Evolutionary conservation across 2,888 invertebrate species (phyloP).

Genomic region (Drosophila prostipennis): DNA sequence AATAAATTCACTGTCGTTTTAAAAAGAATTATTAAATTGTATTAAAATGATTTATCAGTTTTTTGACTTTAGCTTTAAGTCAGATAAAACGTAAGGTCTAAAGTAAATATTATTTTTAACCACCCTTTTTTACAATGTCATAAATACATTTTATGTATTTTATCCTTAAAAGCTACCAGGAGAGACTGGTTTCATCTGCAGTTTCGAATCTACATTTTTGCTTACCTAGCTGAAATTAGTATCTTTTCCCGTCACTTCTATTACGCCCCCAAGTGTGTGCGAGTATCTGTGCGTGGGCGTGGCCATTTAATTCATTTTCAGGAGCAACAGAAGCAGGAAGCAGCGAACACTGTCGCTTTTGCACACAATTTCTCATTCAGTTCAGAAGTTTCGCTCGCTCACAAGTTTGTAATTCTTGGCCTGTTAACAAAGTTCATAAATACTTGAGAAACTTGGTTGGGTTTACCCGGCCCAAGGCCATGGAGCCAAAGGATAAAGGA

Average conservation of each 20-base stretch:
- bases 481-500: constrained; percentile 23
- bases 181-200: not conserved
- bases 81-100: too few relatives aligned
- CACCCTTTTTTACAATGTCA: too few relatives aligned
- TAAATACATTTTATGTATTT: too few relatives aligned
- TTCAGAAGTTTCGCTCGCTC: constrained; percentile 63
- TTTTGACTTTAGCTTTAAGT: too few relatives aligned
- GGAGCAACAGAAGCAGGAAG: constrained; percentile 34
- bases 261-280: constrained; percentile 4
- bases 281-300: constrained; percentile 52
- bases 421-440: constrained; percentile 80
- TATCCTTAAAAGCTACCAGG: too few relatives aligned
- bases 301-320: constrained; percentile 77
- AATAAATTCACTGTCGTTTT: too few relatives aligned
- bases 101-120: too few relatives aligned
- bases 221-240: not conserved
- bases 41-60: too few relatives aligned
- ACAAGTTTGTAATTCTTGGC: constrained; percentile 80
- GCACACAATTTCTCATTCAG: constrained; percentile 79
- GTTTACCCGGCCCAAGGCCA: constrained; percentile 30
- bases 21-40: too few relatives aligned
- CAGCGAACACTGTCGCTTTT: constrained; percentile 67
- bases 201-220: not conserved
- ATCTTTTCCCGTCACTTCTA: not conserved
- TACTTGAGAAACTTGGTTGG: constrained; percentile 72